Evolutionary conservation across 2,888 invertebrate genomes (phyloP).

Genomic region (Ditula angustiorana): DNA sequence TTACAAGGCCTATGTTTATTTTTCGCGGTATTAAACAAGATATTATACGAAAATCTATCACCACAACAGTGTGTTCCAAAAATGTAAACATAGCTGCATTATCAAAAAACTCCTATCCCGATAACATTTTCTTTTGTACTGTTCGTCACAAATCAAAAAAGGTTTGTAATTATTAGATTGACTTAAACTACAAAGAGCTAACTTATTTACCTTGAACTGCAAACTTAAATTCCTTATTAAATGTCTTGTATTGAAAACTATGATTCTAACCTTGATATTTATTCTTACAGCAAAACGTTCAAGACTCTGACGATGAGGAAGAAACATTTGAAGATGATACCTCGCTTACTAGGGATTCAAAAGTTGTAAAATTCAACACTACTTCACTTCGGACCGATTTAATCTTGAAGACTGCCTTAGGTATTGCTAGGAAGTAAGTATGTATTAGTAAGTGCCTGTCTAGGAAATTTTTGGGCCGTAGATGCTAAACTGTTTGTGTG

Average conservation of each 20-base stretch:
- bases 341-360: constrained; percentile 86
- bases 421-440: constrained; percentile 89
- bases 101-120: constrained; percentile 41
- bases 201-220: too few relatives aligned
- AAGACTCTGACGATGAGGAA: constrained; percentile 84
- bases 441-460: too few relatives aligned
- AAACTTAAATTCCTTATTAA: too few relatives aligned
- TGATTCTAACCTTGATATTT: too few relatives aligned
- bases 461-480: too few relatives aligned
- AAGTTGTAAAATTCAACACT: constrained; percentile 87
- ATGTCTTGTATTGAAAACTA: not conserved
- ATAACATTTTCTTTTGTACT: constrained; percentile 46
- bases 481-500: too few relatives aligned
- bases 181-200: too few relatives aligned
- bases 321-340: constrained; percentile 73
- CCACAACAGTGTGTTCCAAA: constrained; percentile 47
- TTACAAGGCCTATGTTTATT: constrained; percentile 41
- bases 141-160: constrained; percentile 70
- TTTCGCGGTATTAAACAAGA: constrained; percentile 44
- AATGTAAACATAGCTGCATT: constrained; percentile 61
- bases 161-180: constrained; percentile 51
- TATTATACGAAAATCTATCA: constrained; percentile 43
- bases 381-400: constrained; percentile 89
- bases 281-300: constrained; percentile 67
- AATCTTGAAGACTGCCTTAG: constrained; percentile 88